Evolutionary conservation across 1,140 invertebrate genomes (phyloP).

Genomic region (Gryllus bimaculatus): DNA sequence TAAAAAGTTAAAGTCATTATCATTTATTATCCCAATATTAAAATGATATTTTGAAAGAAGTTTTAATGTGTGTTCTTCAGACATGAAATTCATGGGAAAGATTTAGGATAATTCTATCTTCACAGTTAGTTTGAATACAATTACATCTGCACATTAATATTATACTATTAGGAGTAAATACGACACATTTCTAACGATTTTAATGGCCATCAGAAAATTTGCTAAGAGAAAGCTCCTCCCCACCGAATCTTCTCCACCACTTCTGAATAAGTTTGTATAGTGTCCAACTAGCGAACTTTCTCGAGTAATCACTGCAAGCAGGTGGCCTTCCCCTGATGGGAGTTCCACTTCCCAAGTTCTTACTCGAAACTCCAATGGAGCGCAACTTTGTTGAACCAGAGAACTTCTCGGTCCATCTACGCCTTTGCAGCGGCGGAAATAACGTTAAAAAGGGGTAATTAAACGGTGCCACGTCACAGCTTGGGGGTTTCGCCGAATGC

Average conservation of each 20-base stretch:
- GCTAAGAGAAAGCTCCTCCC: no score
- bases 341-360: constrained; percentile 1
- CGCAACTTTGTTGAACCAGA: neutral
- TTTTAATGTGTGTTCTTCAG: no score
- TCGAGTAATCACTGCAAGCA: neutral
- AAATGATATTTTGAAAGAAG: no score
- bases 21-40: no score
- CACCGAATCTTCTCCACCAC: neutral
- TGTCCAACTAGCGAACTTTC: neutral
- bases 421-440: neutral
- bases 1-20: no score
- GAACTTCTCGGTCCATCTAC: constrained; percentile 3
- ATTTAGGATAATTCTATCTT: no score
- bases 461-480: neutral
- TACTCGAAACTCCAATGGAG: neutral
- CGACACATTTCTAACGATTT: no score
- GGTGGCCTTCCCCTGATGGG: neutral
- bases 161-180: no score
- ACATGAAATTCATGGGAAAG: no score
- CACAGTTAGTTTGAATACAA: no score
- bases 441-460: constrained; percentile 5
- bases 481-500: neutral
- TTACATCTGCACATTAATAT: no score
- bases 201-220: no score
- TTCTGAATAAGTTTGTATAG: neutral